Percentiles rank a stretch among this genome's conserved stretches.
Evolutionary conservation across 2,888 invertebrate genomes (phyloP).

Genomic region (Eupsilia transversa): DNA sequence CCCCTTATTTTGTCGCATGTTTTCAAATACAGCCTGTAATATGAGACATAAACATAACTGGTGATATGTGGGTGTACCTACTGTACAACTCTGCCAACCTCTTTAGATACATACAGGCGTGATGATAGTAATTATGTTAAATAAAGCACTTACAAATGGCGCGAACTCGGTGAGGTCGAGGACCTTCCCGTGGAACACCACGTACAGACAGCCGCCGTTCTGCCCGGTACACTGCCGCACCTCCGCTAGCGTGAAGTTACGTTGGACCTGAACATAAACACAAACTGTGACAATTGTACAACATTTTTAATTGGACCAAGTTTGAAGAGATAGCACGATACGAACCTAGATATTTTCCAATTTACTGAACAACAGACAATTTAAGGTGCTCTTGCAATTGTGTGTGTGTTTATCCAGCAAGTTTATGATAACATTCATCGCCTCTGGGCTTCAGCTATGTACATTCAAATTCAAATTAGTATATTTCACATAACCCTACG

Average conservation of each 20-base stretch:
- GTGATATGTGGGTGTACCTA: no score
- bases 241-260: conserved; percentile 46
- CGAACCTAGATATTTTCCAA: background rate
- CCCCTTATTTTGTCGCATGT: no score
- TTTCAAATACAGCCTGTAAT: no score
- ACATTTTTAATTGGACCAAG: background rate
- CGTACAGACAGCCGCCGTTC: conserved; percentile 41
- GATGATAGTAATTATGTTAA: no score
- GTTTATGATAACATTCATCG: no score
- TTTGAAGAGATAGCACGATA: background rate
- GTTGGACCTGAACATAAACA: conserved; percentile 38
- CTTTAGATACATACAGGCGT: no score
- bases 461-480: no score
- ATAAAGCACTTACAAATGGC: conserved; percentile 43
- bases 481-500: no score
- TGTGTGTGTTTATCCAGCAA: background rate
- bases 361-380: background rate
- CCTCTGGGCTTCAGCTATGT: no score
- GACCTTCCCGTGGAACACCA: conserved; percentile 44
- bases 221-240: conserved; percentile 50
- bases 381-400: background rate
- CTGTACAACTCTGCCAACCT: no score
- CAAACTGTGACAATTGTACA: background rate
- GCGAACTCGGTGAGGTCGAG: conserved; percentile 56
- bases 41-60: no score